Conservation (phyloP, 2,888 invertebrate genomes). For the Limnephilus marmoratus region DNA sequence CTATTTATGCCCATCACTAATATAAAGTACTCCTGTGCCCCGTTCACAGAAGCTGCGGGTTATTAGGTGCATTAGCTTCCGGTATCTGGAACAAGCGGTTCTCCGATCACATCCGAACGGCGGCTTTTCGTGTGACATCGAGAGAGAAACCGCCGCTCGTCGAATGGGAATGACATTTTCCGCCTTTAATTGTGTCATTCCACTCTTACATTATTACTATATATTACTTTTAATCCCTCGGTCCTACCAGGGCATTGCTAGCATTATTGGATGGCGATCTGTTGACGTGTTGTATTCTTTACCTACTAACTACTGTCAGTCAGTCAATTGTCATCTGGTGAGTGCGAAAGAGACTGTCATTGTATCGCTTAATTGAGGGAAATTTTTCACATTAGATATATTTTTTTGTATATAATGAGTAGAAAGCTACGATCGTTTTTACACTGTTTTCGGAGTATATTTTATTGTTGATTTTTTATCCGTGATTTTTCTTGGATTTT, state of each 20-base stretch:
- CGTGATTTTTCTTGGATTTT: neutral
- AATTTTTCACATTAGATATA: neutral
- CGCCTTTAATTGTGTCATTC: neutral
- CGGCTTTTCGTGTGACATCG: neutral
- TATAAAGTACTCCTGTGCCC: neutral
- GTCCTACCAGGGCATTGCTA: neutral
- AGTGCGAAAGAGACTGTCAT: slow-evolving; percentile 8
- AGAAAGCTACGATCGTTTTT: neutral
- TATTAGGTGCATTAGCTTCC: neutral
- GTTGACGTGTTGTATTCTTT: neutral
- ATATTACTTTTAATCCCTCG: neutral
- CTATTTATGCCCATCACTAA: neutral
- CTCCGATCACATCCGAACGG: slow-evolving; percentile 11
- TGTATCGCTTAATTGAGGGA: slow-evolving; percentile 12
- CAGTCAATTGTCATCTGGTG: neutral
- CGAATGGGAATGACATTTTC: slow-evolving; percentile 8
- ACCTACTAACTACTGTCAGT: neutral
- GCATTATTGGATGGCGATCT: neutral
- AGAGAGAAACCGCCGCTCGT: neutral
- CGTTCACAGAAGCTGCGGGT: neutral
- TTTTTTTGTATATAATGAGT: neutral
- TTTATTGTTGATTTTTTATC: neutral
- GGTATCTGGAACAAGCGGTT: neutral
- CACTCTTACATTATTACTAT: neutral
- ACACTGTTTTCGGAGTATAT: neutral